Evolutionary conservation across 1,140 invertebrate species (phyloP), one percentile per base, ranked within the genome.

Genomic region (Ceratina japonica): DNA sequence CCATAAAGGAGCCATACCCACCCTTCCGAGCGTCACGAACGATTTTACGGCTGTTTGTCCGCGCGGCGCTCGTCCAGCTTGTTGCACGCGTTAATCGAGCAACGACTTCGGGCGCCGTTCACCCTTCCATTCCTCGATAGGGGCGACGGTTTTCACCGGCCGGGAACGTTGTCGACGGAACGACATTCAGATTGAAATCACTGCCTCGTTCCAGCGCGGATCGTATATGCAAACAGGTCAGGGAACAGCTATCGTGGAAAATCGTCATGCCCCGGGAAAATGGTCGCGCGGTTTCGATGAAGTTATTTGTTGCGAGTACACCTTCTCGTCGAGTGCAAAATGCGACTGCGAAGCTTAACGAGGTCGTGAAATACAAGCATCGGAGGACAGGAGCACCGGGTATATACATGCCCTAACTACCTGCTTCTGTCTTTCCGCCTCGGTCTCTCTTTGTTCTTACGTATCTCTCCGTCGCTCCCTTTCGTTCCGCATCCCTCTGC

Each of bases 271-370:
- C 24, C 16, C 0, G 18, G 31, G 52, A 44, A 59, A 51, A 62
- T 49, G 56, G 16, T 44, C 18, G 12, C 16, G 13, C 20, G 20
- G 22, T 12, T 54, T 68, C 78, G 56, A 75, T 68, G 27, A 68
- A 75, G 72, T 75, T 80, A 75, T 65, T 74, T 61, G 62, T 79
- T 12, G 49, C 63, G n/a, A 62, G 49, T 44, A 44, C 37, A 44
- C 52, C 59, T 61, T 54, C n/a, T 44, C 64, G 18, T n/a, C 52
- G 18, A 22, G 76, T 52, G 70, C 24, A 59, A 74, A 74, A 52
- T 79, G 58, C 76, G 74, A 51, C 70, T 61, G 27, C 54, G 2
- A 1, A 13, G 78, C 56, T 68, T 75, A 80, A 80, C 78, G 78
- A 75, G 72, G 63, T 75, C 56, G 63, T 49, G 71, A 54, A 68